A percentile compares a stretch with the other conserved stretches of the same genome.
Evolutionary conservation across 2,113 vertebrate species (phyloP).

Genomic region (Hippocampus guttulatus): DNA sequence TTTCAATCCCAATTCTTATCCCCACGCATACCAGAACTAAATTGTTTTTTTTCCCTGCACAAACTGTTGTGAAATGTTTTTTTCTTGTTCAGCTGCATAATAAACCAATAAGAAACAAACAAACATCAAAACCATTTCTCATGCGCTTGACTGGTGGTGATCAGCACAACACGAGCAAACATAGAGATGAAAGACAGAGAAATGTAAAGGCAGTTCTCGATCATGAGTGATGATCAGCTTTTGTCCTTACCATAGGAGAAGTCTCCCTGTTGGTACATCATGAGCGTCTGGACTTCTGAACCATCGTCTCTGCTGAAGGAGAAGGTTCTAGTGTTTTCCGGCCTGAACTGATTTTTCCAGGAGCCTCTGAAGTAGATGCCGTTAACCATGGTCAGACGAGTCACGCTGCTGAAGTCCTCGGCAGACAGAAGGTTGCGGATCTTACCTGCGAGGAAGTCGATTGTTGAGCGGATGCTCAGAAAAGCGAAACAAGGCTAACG

Average conservation of each 20-base stretch:
- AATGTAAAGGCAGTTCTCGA: background rate
- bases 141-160: no score
- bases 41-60: background rate
- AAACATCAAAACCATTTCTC: no score
- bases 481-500: background rate
- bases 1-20: background rate
- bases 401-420: constrained; percentile 82
- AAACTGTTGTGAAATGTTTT: background rate
- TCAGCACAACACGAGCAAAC: background rate
- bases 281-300: constrained; percentile 93
- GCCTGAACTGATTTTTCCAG: constrained; percentile 97
- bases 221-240: background rate
- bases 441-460: constrained; percentile 71
- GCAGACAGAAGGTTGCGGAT: constrained; percentile 87
- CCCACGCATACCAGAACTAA: no score
- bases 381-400: constrained; percentile 86
- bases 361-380: constrained; percentile 95
- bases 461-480: background rate
- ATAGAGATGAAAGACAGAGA: background rate
- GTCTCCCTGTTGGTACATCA: constrained; percentile 99
- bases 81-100: background rate
- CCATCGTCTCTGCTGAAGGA: constrained; percentile 97
- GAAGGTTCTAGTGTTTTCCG: constrained; percentile 95
- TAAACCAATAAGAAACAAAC: background rate
- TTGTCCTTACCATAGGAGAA: constrained; percentile 88